Base-by-base conservation (phyloP, 2,888 invertebrate species). In the Drosophila phalerata region DNA sequence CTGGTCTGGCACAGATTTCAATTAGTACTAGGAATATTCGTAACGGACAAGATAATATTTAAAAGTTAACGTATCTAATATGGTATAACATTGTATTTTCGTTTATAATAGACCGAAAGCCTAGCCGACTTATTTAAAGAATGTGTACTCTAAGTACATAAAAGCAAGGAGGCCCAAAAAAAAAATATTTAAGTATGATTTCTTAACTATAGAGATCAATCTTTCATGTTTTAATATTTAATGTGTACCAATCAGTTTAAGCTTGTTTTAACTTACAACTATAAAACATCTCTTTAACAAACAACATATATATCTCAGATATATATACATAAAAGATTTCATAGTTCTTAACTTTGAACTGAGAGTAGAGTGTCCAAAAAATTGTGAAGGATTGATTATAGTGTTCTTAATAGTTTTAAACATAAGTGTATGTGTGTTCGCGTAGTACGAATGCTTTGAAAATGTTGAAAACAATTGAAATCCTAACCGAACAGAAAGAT, bases 131-230 rank as follows among this genome's bases (percentile, higher is more conserved):
- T 42, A 42, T 34, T 42, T 32, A 19, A 13, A 15, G 37, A 28
- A 32, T 56, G 51, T 56, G 51, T 61, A 53, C 72, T 72, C 15
- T n/a, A 56, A 73, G 67, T 68, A 55, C 57, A 56, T 52, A 11
- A 55, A 13, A 19, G n/a, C 34, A 32, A 38, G 15, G 15, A 60
- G 25, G 32, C 45, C 42, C 30, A 34, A 17, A 25, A 25, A 15
- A 45, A 32, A 57, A 8, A 45, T 57, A 47, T 34, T 53, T 1
- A 40, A 38, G 13, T 65, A 15, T 25, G n/a, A 49, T 42, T 25
- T 32, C 22, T 25, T n/a, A 47, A 55, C 19, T 9, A 42, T 40
- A 43, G 11, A 34, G n/a, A 42, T 5, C 56, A 22, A 32, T 47
- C 34, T 19, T 30, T 17, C 42, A 30, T 22, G 19, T 43, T 53